Percentiles rank a stretch among this genome's conserved stretches.
phyloP scores from a whole-genome alignment of 2,888 invertebrate genomes.

The Cheilosia pagana region DNA sequence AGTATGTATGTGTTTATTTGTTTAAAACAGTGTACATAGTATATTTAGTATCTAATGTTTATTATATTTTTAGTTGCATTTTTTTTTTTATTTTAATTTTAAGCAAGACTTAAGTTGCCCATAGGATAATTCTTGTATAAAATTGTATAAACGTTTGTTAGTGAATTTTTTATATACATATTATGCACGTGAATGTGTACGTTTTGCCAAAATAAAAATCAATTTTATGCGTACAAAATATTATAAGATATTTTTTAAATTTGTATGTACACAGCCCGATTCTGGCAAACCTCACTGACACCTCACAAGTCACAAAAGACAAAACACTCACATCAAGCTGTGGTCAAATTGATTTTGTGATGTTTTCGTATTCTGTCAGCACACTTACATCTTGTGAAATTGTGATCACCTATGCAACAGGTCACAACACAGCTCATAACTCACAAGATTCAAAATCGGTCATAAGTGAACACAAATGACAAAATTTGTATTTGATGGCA shows the following conservation, averaged over 20 bases:
- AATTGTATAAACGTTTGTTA: not conserved
- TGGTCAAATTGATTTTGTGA: no score
- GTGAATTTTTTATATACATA: conserved; percentile 7
- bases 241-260: not conserved
- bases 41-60: not conserved
- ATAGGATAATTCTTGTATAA: not conserved
- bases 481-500: no score
- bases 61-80: not conserved
- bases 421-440: no score
- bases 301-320: no score
- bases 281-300: no score
- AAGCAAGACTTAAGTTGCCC: conserved; percentile 14
- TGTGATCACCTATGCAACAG: no score
- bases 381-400: no score
- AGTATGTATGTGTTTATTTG: conserved; percentile 16
- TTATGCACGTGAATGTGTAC: not conserved
- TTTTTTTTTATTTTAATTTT: not conserved
- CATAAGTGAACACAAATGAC: no score
- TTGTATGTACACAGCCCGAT: no score
- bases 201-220: conserved; percentile 32
- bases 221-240: not conserved
- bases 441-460: no score
- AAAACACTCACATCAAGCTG: no score
- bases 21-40: conserved; percentile 35
- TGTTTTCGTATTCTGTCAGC: no score